Percentiles rank a stretch among this genome's conserved stretches.
Conservation (phyloP, 2,888 invertebrate species). For the Gasteruption jaculator region DNA sequence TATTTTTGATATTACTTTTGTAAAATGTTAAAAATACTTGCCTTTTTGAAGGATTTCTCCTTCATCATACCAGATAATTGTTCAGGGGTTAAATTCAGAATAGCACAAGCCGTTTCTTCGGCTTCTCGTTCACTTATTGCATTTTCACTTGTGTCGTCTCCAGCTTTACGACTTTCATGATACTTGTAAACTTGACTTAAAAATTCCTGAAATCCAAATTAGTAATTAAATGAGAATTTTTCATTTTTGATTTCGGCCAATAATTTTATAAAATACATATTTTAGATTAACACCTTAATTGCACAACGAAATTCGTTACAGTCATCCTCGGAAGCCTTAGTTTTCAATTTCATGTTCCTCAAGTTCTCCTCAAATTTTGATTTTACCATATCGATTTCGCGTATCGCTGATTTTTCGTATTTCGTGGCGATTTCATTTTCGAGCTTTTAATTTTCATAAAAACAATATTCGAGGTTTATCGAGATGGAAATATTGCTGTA, state of each 20-base stretch:
- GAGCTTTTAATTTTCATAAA: no score
- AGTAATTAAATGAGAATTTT: no score
- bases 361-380: no score
- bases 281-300: slow-evolving; percentile 23
- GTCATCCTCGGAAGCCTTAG: slow-evolving; percentile 17
- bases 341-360: slow-evolving; percentile 1
- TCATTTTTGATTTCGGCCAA: no score
- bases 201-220: slow-evolving; percentile 21
- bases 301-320: slow-evolving; percentile 20
- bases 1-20: neutral
- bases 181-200: slow-evolving; percentile 20
- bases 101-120: slow-evolving; percentile 31
- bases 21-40: slow-evolving; percentile 15
- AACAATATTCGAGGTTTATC: no score
- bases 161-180: no score
- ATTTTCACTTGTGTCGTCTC: slow-evolving; percentile 17
- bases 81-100: slow-evolving; percentile 34
- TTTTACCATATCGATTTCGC: no score
- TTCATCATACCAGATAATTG: slow-evolving; percentile 30
- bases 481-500: no score
- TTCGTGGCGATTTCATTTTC: no score
- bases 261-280: no score
- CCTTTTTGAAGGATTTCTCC: slow-evolving; percentile 20
- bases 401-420: no score
- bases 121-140: slow-evolving; percentile 32